These are phyloP conservation scores for Drosophila orena DNA, from an alignment of 1,140 invertebrate species.

Conservation along the genomic window DNA sequence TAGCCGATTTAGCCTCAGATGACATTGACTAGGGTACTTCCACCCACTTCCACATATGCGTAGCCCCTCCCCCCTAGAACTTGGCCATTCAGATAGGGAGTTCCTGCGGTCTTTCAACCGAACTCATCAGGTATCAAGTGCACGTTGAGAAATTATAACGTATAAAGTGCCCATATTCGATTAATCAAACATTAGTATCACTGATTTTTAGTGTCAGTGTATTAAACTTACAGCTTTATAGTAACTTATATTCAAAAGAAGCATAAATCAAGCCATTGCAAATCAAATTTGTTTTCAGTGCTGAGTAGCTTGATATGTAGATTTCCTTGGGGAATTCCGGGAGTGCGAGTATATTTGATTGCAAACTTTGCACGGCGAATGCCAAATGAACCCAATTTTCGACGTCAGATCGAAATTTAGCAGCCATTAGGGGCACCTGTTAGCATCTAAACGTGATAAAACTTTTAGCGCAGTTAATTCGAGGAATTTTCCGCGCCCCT, in stretches of 20 bases:
- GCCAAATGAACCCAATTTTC: neutral
- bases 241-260: too few species aligned
- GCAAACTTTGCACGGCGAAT: neutral
- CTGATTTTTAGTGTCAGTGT: too few species aligned
- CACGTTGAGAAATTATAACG: slow-evolving; percentile 3
- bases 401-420: slow-evolving; percentile 26
- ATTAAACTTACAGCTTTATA: neutral
- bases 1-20: slow-evolving; percentile 56
- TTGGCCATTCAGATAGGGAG: slow-evolving; percentile 45
- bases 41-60: slow-evolving; percentile 1
- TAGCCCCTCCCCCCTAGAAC: neutral
- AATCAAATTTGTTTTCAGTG: slow-evolving; percentile 7
- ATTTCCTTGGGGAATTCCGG: slow-evolving; percentile 29
- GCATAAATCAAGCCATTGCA: too few species aligned
- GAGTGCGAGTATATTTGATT: slow-evolving; percentile 4
- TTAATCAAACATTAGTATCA: too few species aligned
- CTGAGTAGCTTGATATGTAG: slow-evolving; percentile 13
- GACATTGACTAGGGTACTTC: slow-evolving; percentile 62
- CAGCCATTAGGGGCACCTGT: slow-evolving; percentile 24
- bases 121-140: slow-evolving; percentile 28
- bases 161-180: too few species aligned
- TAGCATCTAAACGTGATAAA: slow-evolving; percentile 40
- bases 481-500: slow-evolving; percentile 39
- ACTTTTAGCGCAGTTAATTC: slow-evolving; percentile 38
- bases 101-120: slow-evolving; percentile 61